phyloP scores from a whole-genome alignment of 2,797 vertebrate species.

The Acrossocheilus fasciatus region DNA sequence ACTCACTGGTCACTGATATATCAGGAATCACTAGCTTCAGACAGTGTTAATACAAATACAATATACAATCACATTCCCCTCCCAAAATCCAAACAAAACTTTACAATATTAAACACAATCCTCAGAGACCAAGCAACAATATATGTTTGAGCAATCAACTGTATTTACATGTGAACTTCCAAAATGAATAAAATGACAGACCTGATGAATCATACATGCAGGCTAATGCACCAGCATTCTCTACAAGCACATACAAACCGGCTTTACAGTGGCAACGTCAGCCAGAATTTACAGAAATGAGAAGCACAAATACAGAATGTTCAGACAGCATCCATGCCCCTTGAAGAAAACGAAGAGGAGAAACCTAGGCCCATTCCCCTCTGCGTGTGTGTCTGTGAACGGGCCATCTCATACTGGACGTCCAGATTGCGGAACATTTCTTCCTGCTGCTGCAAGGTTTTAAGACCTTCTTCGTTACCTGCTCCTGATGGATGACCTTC shows the following conservation, averaged over 20 bases:
- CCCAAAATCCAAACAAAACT: slow-evolving; percentile 61
- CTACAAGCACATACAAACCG: slow-evolving; percentile 66
- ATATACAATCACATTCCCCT: slow-evolving; percentile 57
- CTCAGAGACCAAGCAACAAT: slow-evolving; percentile 80
- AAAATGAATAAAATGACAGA: slow-evolving; percentile 86
- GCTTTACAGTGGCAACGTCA: slow-evolving; percentile 75
- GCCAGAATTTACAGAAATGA: slow-evolving; percentile 27
- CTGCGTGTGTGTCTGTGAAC: slow-evolving; percentile 97
- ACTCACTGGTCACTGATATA: not conserved
- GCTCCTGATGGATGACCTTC: slow-evolving; percentile 83
- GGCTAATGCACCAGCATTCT: slow-evolving; percentile 88
- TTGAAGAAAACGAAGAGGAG: slow-evolving; percentile 86
- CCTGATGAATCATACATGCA: slow-evolving; percentile 95
- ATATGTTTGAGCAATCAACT: slow-evolving; percentile 83
- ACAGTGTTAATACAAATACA: slow-evolving; percentile 72
- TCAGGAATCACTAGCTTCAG: not conserved
- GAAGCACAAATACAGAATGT: slow-evolving; percentile 42
- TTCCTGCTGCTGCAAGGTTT: slow-evolving; percentile 96
- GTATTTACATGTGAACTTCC: slow-evolving; percentile 91
- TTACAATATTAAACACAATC: slow-evolving; percentile 60
- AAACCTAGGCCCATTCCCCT: slow-evolving; percentile 98
- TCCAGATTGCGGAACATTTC: slow-evolving; percentile 97
- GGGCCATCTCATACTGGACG: slow-evolving; percentile 98
- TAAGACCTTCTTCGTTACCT: slow-evolving; percentile 89
- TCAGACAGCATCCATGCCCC: slow-evolving; percentile 95